A percentile compares a stretch with the other conserved stretches of the same genome.
Evolutionary conservation across 2,113 vertebrate species (phyloP).

Genomic region (Labeo rohita): DNA sequence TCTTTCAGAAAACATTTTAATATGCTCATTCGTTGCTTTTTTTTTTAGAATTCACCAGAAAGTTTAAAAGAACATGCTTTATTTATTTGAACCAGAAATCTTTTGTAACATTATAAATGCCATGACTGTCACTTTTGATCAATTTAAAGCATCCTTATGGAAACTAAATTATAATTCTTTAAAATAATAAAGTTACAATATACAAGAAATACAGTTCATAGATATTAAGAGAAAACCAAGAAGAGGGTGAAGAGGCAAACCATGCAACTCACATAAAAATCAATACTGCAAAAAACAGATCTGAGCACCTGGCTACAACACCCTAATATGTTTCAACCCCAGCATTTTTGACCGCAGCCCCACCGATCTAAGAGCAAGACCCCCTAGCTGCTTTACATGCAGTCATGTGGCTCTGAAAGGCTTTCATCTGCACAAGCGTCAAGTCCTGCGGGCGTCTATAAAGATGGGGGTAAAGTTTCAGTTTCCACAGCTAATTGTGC

Average conservation of each 20-base stretch:
- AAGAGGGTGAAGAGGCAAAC: background rate
- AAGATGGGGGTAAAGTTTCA: conserved; percentile 58
- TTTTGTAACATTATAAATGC: background rate
- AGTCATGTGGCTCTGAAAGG: conserved; percentile 63
- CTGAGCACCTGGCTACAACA: background rate
- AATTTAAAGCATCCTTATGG: background rate
- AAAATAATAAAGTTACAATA: background rate
- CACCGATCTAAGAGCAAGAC: conserved; percentile 23
- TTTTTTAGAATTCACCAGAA: background rate
- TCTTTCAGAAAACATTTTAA: background rate
- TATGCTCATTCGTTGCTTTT: background rate
- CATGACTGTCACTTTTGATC: background rate
- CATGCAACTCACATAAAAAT: background rate
- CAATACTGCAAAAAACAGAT: background rate
- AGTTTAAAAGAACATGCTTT: background rate
- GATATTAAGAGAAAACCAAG: background rate
- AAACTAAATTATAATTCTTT: background rate
- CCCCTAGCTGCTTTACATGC: conserved; percentile 61
- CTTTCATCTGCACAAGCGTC: conserved; percentile 71
- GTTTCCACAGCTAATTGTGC: conserved; percentile 51
- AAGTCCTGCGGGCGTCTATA: conserved; percentile 70
- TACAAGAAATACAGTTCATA: background rate
- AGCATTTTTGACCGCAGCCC: conserved; percentile 1
- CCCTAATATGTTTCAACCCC: conserved; percentile 43
- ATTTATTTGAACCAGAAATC: background rate